A percentile compares a stretch with the other conserved stretches of the same genome.
These are phyloP conservation scores for Plestiodon gilberti DNA, from an alignment of 2,113 vertebrate species.

Conservation along the genomic window DNA sequence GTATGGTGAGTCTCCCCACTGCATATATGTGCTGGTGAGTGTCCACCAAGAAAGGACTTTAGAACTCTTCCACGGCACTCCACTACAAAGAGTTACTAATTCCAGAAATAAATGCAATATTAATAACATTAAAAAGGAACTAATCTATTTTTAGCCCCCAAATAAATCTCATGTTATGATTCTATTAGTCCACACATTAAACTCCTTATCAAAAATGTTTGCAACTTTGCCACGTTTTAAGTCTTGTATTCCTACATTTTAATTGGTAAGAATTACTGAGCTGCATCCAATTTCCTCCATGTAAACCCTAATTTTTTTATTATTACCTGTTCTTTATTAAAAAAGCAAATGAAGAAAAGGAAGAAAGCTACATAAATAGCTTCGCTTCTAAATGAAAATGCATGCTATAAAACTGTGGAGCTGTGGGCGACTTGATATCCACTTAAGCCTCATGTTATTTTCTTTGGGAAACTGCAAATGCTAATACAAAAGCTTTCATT, in stretches of 20 bases:
- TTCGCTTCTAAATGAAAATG: slow-evolving; percentile 6
- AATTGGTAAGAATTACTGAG: not conserved
- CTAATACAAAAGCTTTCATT: slow-evolving; percentile 25
- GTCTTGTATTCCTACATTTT: slow-evolving; percentile 1
- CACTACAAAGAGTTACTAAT: not conserved
- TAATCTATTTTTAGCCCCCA: not conserved
- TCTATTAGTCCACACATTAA: slow-evolving; percentile 6
- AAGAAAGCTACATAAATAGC: not conserved
- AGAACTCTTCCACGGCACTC: not conserved
- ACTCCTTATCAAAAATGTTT: slow-evolving; percentile 23
- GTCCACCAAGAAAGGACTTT: not conserved
- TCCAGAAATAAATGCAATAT: not conserved
- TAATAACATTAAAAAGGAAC: not conserved
- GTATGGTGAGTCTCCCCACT: not conserved
- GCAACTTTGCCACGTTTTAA: not conserved
- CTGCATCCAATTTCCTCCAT: slow-evolving; percentile 1
- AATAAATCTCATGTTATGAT: not conserved
- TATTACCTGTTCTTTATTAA: slow-evolving; percentile 3
- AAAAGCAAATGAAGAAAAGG: not conserved
- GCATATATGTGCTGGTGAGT: not conserved
- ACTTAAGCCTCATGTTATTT: slow-evolving; percentile 14
- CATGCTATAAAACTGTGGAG: not conserved
- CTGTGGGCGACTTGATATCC: not conserved
- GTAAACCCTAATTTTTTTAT: not conserved
- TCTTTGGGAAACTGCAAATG: slow-evolving; percentile 32